Evolutionary conservation across 2,888 invertebrate species (phyloP), one percentile per base, ranked within the genome.

Genomic region (Mystacides longicornis): DNA sequence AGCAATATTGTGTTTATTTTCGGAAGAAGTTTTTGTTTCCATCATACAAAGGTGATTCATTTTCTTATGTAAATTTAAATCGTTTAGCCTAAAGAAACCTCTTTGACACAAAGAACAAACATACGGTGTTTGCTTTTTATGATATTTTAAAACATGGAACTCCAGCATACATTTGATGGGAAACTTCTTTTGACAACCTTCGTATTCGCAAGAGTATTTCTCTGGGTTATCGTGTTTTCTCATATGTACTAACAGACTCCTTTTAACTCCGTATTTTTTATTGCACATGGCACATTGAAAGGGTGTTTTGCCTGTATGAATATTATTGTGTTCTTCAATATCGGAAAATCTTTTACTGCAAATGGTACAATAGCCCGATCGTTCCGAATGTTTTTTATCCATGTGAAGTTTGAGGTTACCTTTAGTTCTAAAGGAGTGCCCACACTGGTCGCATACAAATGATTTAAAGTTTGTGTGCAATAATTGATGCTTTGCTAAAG

Each of bases 231-330:
- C 68, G 65, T 77, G 77, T 59, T 72, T 76, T 54, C 72, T 73
- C 14, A 69, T 66, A 55, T 78, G 77, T 51, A 72, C 70, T 0
- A 72, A 67, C 20, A 77, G 63, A 61, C 74, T 73, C 1, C 74
- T 64, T 56, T 72, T 69, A 0, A 68, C 67, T 1, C 66, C 65
- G 63, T 71, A 77, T 1, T 69, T 64, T 52, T 70, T 69, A 23
- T 68, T 67, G 61, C 77, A 77, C 16, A 71, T 57, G 22, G 67
- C 67, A 62, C 77, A 78, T 1, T 64, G 60, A 62, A 69, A 75
- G 0, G 75, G 74, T 45, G 70, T 78, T 60, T 80, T 80, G 0
- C 81, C 81, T 0, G 79, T 81, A 60, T 82, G 82, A 58, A 77
- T 76, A 1, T 77, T 67, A 78, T 79, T 78, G 60, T 82, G 82